Conservation (phyloP, 2,113 vertebrate species). For the Muntiacus muntjak region DNA sequence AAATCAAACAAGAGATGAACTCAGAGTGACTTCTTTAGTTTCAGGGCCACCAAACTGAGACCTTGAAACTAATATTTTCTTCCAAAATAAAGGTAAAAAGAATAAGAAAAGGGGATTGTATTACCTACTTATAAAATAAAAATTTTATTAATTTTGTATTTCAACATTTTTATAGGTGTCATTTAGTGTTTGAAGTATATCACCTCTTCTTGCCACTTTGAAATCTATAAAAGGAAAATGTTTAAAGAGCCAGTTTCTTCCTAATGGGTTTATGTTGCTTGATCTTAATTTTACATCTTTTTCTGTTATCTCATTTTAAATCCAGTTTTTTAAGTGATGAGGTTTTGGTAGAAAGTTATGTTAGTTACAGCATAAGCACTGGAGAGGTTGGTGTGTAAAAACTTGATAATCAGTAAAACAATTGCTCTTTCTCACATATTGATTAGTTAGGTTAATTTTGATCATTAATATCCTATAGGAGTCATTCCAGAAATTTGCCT, state of each 20-base stretch:
- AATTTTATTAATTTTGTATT: neutral
- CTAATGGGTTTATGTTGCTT: neutral
- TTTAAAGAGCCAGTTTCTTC: neutral
- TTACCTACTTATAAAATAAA: neutral
- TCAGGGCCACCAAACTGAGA: neutral
- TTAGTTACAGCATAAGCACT: neutral
- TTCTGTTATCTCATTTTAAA: neutral
- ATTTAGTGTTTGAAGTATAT: neutral
- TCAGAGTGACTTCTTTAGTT: neutral
- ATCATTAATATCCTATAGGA: neutral
- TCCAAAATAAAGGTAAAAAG: neutral
- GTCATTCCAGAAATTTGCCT: neutral
- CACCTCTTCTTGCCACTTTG: neutral
- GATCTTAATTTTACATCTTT: neutral
- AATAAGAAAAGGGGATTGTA: neutral
- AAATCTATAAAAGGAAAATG: neutral
- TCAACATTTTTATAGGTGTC: neutral
- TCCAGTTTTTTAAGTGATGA: neutral
- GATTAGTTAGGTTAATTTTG: neutral
- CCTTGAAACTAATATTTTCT: neutral
- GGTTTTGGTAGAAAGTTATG: neutral
- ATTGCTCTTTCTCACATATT: neutral
- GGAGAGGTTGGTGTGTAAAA: neutral
- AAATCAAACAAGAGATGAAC: neutral
- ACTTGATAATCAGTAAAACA: conserved; percentile 9